Evolutionary conservation across 2,113 vertebrate genomes (phyloP).

Genomic region (Petaurus breviceps): DNA sequence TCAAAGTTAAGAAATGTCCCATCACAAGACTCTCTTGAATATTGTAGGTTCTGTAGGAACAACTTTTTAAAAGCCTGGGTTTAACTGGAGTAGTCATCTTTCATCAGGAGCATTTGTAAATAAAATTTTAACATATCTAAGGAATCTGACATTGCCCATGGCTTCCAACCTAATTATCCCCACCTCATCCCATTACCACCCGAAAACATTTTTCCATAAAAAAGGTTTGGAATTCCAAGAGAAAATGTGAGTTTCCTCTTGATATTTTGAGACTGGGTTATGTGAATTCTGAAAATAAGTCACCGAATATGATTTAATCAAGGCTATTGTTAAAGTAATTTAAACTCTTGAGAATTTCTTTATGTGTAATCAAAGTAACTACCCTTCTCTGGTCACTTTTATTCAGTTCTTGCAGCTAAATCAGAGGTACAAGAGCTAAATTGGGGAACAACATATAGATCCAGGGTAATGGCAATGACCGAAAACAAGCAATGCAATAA

Average conservation of each 20-base stretch:
- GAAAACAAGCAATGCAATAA: not conserved
- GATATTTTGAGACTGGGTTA: constrained; percentile 1
- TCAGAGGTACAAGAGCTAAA: not conserved
- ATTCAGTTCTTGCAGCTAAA: not conserved
- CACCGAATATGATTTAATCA: constrained; percentile 30
- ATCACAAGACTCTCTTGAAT: not conserved
- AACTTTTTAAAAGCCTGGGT: not conserved
- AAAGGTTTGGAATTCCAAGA: not conserved
- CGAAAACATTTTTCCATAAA: not conserved
- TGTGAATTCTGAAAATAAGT: constrained; percentile 22
- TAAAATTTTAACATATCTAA: not conserved
- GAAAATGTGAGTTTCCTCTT: not conserved
- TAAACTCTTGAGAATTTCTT: not conserved
- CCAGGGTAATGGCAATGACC: not conserved
- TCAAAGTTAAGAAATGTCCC: not conserved
- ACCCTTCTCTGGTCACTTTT: not conserved
- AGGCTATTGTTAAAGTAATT: not conserved
- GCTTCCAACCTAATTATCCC: not conserved
- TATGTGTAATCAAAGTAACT: constrained; percentile 10
- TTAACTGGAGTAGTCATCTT: not conserved
- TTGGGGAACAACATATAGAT: not conserved
- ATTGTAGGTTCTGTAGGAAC: not conserved
- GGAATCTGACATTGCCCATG: not conserved
- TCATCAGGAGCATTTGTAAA: not conserved
- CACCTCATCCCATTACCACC: not conserved